Conservation (phyloP, 2,888 invertebrate genomes). For the Drosophila monieri region DNA sequence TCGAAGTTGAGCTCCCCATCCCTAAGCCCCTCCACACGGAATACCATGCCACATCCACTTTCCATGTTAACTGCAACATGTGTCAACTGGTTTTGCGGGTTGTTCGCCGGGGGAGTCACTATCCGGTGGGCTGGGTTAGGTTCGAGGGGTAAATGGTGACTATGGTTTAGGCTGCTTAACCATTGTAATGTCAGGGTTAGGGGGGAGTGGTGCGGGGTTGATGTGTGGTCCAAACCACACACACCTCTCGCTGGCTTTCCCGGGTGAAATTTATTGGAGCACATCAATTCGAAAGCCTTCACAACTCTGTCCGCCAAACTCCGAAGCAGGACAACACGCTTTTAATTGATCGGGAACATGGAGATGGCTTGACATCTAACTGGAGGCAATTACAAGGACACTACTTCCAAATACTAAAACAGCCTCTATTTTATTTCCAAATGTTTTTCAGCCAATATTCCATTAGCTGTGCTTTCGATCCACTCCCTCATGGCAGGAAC, state of each 20-base stretch:
- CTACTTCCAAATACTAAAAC: conserved; percentile 3
- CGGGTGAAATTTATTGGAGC: conserved; percentile 44
- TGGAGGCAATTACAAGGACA: conserved; percentile 30
- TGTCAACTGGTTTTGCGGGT: conserved; percentile 60
- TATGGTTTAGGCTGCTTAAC: conserved; percentile 31
- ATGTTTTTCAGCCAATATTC: not conserved
- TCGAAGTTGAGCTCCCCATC: conserved; percentile 11
- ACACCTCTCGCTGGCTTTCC: conserved; percentile 32
- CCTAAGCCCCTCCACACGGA: conserved; percentile 10
- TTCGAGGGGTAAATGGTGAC: conserved; percentile 7
- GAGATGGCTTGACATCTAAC: conserved; percentile 8
- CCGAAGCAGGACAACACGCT: conserved; percentile 9
- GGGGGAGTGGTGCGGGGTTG: not conserved
- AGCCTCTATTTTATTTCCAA: not conserved
- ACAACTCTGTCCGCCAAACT: conserved; percentile 29
- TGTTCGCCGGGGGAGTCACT: conserved; percentile 3
- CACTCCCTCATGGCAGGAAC: conserved; percentile 11
- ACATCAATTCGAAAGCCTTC: conserved; percentile 43
- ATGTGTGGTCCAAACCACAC: conserved; percentile 3
- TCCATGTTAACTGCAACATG: conserved; percentile 57
- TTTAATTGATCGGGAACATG: conserved; percentile 10
- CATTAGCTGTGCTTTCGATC: not conserved
- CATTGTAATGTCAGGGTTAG: conserved; percentile 24
- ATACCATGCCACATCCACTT: conserved; percentile 30
- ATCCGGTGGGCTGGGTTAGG: not conserved